Evolutionary conservation across 2,888 invertebrate species (phyloP), one percentile per base, ranked within the genome.

Genomic region (Ophion ventricosus): DNA sequence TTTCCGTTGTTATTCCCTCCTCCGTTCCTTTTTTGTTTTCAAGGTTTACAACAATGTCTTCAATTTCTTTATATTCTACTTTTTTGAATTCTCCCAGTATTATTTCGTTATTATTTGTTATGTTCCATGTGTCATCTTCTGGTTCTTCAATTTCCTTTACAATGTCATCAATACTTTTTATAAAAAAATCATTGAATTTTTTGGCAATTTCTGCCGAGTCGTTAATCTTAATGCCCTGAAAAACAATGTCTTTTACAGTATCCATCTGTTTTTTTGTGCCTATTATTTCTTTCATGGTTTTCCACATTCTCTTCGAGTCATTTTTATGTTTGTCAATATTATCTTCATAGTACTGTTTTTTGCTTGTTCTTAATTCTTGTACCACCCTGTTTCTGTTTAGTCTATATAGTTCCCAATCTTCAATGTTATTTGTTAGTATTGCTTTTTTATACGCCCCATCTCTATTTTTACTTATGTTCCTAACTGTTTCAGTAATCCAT

Each of bases 221-320:
- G 4, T 4, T 35, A 35, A 5, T 7, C 5, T 7, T 4, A 35
- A 35, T 35, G 5, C 35, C 35, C 35, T 35, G 35, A 7, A 35
- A 35, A 35, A 35, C 35, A 3, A 35, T 35, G 35, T 35, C 35
- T 35, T 35, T 35, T 7, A 3, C 35, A 5, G 1, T 5, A 35
- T 5, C 5, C 4, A 35, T 35, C 4, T 35, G 5, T 35, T 35
- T 35, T 35, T 35, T 35, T 35, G 35, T 35, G 29, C 29, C 29
- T 29, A 29, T 29, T 29, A 29, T 29, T 1, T 29, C 29, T 29
- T 29, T 29, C 29, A 29, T 29, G 29, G 29, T 29, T 29, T 29
- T 29, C 29, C 77, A 77, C 82, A 82, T 77, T 49, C 49, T 77
- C 11, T 82, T 72, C 2, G 73, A 56, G 29, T 82, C n/a, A 3